These are phyloP conservation scores for Berghia stephanieae DNA, from an alignment of 1,140 invertebrate species.

Conservation along the genomic window DNA sequence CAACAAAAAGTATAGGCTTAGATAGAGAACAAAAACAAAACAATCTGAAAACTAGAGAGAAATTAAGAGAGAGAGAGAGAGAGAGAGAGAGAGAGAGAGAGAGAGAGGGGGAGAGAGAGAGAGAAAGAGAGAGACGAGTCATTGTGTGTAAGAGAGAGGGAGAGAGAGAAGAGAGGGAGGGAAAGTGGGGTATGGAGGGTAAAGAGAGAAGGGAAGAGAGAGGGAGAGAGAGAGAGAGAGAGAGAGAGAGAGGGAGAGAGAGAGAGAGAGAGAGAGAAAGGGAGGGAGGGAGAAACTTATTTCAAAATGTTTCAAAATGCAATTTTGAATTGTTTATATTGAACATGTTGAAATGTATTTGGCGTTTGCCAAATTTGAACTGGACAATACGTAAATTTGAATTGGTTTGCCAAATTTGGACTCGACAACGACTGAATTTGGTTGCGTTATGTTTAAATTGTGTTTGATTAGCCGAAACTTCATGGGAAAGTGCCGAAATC, in stretches of 20 bases:
- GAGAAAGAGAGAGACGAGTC: neutral
- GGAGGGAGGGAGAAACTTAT: too few relatives aligned
- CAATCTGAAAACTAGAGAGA: too few relatives aligned
- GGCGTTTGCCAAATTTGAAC: slow-evolving; percentile 1
- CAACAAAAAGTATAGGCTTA: neutral
- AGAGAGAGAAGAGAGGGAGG: neutral
- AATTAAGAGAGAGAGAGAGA: slow-evolving; percentile 22
- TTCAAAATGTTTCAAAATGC: neutral
- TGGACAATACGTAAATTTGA: neutral
- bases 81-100: slow-evolving; percentile 19
- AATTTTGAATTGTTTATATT: neutral
- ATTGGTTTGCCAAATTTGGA: neutral
- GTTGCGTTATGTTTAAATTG: too few relatives aligned
- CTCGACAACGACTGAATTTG: too few relatives aligned
- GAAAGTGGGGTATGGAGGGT: neutral
- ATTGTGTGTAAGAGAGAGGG: too few relatives aligned
- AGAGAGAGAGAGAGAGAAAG: too few relatives aligned
- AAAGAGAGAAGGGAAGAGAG: neutral
- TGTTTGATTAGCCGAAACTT: too few relatives aligned
- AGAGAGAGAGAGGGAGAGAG: slow-evolving; percentile 2
- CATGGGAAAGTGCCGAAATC: too few relatives aligned
- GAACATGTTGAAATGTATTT: neutral
- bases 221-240: neutral
- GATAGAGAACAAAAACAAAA: too few relatives aligned
- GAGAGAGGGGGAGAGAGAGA: neutral